Conservation (phyloP, 2,797 vertebrate species). For the Sebastes steindachneri region DNA sequence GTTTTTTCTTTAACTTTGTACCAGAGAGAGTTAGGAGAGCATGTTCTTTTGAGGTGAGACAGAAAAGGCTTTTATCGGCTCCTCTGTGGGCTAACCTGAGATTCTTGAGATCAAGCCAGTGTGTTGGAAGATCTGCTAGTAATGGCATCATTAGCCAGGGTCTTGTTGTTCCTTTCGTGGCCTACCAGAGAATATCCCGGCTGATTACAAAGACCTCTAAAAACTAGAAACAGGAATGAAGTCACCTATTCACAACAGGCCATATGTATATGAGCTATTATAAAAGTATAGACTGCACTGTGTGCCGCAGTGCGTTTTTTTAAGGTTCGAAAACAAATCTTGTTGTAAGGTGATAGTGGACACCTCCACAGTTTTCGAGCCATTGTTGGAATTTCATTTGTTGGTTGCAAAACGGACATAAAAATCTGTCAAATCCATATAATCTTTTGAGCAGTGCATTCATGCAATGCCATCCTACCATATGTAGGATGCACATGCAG, state of each 20-base stretch:
- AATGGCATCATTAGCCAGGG: slow-evolving; percentile 34
- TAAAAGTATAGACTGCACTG: background rate
- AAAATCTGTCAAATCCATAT: background rate
- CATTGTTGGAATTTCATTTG: background rate
- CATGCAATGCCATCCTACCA: background rate
- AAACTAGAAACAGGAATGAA: background rate
- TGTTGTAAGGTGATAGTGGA: background rate
- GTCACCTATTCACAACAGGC: background rate
- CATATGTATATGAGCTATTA: background rate
- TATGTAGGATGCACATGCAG: background rate
- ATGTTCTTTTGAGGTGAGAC: slow-evolving; percentile 32
- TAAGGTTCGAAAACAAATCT: background rate
- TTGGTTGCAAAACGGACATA: background rate
- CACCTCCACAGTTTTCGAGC: background rate
- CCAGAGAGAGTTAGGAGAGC: background rate
- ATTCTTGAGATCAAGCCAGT: slow-evolving; percentile 25
- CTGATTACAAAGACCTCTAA: slow-evolving; percentile 23
- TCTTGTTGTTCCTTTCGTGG: slow-evolving; percentile 27
- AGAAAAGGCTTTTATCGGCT: slow-evolving; percentile 36
- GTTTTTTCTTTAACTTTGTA: slow-evolving; percentile 18
- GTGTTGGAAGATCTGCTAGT: slow-evolving; percentile 24
- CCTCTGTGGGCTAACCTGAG: slow-evolving; percentile 44
- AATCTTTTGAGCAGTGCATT: background rate
- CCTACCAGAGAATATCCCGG: slow-evolving; percentile 1
- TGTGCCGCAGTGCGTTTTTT: background rate